Base-by-base conservation (phyloP, 2,888 invertebrate genomes). In the Cerastoderma edule region DNA sequence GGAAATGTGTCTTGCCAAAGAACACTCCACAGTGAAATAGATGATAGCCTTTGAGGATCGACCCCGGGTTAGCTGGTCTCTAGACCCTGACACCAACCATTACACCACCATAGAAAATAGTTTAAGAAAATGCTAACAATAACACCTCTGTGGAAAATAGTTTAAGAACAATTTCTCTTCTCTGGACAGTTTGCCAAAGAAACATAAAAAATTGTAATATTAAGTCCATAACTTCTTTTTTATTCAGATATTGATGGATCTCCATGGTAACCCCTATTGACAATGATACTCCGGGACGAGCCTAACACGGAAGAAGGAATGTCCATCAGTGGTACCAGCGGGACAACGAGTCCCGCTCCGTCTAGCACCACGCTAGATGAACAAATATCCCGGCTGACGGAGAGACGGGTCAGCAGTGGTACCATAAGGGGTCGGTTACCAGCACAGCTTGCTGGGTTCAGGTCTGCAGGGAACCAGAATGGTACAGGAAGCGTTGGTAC, bases 271-370 rank as follows among this genome's bases (percentile, higher is more conserved):
- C 39, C 10, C 8, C 33, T 5, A 24, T 32, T 57, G 63, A 69
- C 28, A 44, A 75, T 75, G 75, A 66, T 70, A 44, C 65, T 70
- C 10, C 53, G 64, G 46, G 75, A 75, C n/a, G 46, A 39, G 3
- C 27, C 39, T 32, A 66, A 57, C 66, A 57, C 35, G 32, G 75
- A 75, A 48, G 75, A 66, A 46, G 53, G 57, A 30, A 75, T 75
- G 75, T 75, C 75, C 13, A 32, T 69, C 22, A 75, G 75, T 50
- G 54, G 73, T 39, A 50, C 64, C 24, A 71, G 64, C 22, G 65
- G 64, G 22, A 54, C 64, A 5, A 71, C 71, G 3, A 72, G 72
- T 28, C 67, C 63, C 4, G 67, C 73, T 8, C 50, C 44, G 13
- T 71, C 71, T 3, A 64, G 53, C 30, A 54, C 28, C 24, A 53